A percentile compares a stretch with the other conserved stretches of the same genome.
Conservation (phyloP, 2,888 invertebrate genomes). For the Apocheima hispidaria region DNA sequence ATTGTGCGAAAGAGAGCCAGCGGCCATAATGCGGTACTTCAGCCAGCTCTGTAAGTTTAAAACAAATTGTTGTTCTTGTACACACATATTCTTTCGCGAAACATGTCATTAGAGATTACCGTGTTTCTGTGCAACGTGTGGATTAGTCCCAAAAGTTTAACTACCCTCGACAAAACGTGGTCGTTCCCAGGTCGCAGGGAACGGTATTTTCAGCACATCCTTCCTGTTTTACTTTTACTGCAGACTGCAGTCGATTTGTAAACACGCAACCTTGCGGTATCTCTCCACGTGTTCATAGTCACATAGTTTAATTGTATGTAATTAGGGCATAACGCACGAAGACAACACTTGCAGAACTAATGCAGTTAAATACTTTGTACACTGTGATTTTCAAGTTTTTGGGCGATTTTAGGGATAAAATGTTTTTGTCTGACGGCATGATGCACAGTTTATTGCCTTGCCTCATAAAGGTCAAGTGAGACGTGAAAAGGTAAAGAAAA, state of each 20-base stretch:
- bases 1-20: too few relatives aligned
- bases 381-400: too few relatives aligned
- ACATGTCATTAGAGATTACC: background rate
- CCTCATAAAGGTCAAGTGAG: too few relatives aligned
- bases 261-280: constrained; percentile 65
- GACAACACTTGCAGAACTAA: background rate
- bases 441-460: too few relatives aligned
- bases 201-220: constrained; percentile 29
- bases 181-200: constrained; percentile 5
- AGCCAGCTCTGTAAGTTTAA: background rate
- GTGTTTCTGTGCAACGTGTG: constrained; percentile 7
- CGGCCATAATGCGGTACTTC: background rate
- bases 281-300: constrained; percentile 56
- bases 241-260: constrained; percentile 37
- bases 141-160: constrained; percentile 20
- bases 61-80: background rate
- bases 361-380: too few relatives aligned
- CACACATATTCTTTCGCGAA: background rate
- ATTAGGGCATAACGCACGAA: constrained; percentile 20
- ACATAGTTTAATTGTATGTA: constrained; percentile 56
- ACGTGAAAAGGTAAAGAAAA: too few relatives aligned
- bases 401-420: too few relatives aligned
- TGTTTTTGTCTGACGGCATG: too few relatives aligned
- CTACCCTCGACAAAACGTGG: constrained; percentile 21
- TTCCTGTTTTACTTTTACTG: constrained; percentile 38